Evolutionary conservation across 2,888 invertebrate species (phyloP), one percentile per base, ranked within the genome.

Genomic region (Oscheius sp.): DNA sequence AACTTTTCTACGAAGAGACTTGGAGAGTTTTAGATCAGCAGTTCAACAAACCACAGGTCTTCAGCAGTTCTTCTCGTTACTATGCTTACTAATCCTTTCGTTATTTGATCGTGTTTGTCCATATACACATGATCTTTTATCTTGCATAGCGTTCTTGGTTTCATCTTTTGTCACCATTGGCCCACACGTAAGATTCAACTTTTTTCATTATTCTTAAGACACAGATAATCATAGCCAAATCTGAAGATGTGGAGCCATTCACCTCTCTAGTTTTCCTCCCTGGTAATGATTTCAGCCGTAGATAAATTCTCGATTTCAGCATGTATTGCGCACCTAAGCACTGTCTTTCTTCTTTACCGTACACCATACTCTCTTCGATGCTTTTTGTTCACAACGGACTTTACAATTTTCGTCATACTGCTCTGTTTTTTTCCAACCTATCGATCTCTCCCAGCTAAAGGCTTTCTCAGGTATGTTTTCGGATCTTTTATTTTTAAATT

Each of bases 81-180:
- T 82, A 12, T 71, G 74, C 12, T 65, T 84, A 12, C 61, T 81
- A 10, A 61, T 82, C 50, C 61, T 84, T 2, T 76, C 81, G n/a
- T 52, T 80, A 20, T 45, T 84, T 58, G 84, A 82, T 29, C 65
- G 73, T 4, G 65, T 75, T 10, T 75, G 75, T 34, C 73, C 74
- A 1, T 73, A 75, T 29, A 74, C 74, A 0, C 66, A 94, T 69
- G 90, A 92, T 0, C 92, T 92, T 85, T 91, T 94, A 3, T 91
- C 92, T 33, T 88, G 91, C 25, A 90, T 95, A 64, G 94, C 95
- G 87, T 83, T 92, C 3, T 90, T 92, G 65, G 91, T 95, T 86
- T 92, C 92, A 57, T 88, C 91, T 69, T 83, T 82, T 48, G 70
- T 85, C 58, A 77, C 84, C 8, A 85, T 85, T 23, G 85, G 84